Conservation (phyloP, 1,140 invertebrate species). For the Drosophila yakuba region DNA sequence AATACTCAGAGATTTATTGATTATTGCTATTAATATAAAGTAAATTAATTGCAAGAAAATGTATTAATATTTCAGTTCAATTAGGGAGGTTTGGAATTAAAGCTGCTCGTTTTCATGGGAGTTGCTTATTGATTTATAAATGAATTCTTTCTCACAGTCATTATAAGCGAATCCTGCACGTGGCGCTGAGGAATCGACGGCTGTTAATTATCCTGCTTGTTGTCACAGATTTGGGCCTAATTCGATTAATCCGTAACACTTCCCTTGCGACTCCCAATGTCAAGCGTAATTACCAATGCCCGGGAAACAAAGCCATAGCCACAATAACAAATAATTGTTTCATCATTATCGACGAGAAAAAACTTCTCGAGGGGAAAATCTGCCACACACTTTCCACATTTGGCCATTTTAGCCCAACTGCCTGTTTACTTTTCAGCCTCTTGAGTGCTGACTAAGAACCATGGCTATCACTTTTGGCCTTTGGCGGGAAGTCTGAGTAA, state of each 20-base stretch:
- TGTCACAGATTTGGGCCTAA: constrained; percentile 36
- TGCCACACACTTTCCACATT: neutral
- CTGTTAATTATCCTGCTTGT: constrained; percentile 54
- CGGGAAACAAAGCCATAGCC: constrained; percentile 10
- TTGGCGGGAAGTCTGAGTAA: constrained; percentile 52
- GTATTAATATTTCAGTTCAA: too few relatives aligned
- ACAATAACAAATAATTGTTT: constrained; percentile 77
- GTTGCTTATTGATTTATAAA: neutral
- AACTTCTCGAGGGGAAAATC: neutral
- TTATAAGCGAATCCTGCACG: constrained; percentile 11
- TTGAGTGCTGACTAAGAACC: constrained; percentile 40
- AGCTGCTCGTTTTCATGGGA: too few relatives aligned
- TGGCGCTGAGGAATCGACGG: constrained; percentile 9
- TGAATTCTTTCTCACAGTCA: neutral
- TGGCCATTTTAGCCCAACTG: neutral
- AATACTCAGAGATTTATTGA: too few relatives aligned
- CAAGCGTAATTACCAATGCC: constrained; percentile 52
- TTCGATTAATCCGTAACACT: constrained; percentile 57
- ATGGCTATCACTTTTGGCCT: constrained; percentile 38
- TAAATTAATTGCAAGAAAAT: too few relatives aligned
- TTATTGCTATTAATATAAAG: too few relatives aligned
- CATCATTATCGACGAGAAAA: constrained; percentile 51
- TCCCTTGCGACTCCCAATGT: constrained; percentile 10
- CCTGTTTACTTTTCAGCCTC: constrained; percentile 20
- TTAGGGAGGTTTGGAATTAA: too few relatives aligned